Percentiles rank a stretch among this genome's conserved stretches.
phyloP scores from a whole-genome alignment of 2,113 vertebrate genomes.

The Thunnus maccoyii region DNA sequence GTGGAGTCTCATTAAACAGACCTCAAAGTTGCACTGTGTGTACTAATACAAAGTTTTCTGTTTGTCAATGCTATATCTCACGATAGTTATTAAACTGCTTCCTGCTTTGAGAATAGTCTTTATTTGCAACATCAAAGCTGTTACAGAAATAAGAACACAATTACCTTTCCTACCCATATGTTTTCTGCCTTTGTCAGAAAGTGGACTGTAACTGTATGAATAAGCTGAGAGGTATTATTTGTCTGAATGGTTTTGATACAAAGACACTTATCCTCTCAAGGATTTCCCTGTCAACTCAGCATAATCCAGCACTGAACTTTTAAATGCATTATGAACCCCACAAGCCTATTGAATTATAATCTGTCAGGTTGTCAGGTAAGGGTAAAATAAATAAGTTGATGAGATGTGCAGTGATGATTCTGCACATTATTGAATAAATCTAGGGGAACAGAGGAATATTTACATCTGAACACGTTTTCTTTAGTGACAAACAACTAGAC shows the following conservation, averaged over 20 bases:
- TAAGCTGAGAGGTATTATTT: conserved; percentile 37
- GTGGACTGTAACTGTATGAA: background rate
- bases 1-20: background rate
- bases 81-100: background rate
- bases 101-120: background rate
- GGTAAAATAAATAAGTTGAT: conserved; percentile 45
- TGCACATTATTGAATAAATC: conserved; percentile 28
- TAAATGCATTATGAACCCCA: conserved; percentile 45
- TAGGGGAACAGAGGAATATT: background rate
- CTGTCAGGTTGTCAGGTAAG: conserved; percentile 52
- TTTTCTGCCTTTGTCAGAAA: conserved; percentile 5
- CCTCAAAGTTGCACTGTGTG: background rate
- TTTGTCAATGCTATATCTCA: background rate
- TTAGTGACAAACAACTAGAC: background rate
- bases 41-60: background rate
- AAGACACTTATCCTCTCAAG: conserved; percentile 56
- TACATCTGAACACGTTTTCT: conserved; percentile 2
- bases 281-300: conserved; percentile 52
- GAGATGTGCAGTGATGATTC: conserved; percentile 16
- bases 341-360: conserved; percentile 43
- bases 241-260: conserved; percentile 42
- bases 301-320: conserved; percentile 64
- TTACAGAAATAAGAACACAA: background rate
- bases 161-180: conserved; percentile 1
- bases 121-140: conserved; percentile 3